Evolutionary conservation across 2,113 vertebrate genomes (phyloP), one percentile per base, ranked within the genome.

Genomic region (Peromyscus polionotus): DNA sequence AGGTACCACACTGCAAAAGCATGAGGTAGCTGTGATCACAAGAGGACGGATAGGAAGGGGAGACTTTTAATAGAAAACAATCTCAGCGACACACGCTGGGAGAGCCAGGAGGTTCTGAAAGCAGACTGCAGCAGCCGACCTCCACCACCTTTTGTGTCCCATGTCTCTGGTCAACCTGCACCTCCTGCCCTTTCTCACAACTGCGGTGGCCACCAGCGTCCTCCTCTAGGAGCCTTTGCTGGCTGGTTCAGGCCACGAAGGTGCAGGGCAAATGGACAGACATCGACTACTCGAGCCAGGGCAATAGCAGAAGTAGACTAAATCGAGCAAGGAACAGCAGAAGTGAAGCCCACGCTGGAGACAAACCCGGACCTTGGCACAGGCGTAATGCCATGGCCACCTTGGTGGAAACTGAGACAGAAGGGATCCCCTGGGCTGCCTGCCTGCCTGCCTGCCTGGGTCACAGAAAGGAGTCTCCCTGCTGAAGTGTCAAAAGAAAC

Each of bases 181-280:
- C 54, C 83, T 45, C 65, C 75, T 63, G 1, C 13, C 59, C 61
- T 73, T 57, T 42, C 65, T 85, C 24, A 10, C 17, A 61, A 75
- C 99, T 99, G 95, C 99, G 99, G 98, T 99, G 16, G 33, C 45
- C 28, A 16, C 99, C 2, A 42, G 14, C 19, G n/a, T 26, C 89
- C 99, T 99, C 92, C 99, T 99, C 12, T 99, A 99, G 97, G 99
- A 99, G 96, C 98, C 99, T 73, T 77, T 99, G 94, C 99, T 99
- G 99, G 99, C 31, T 48, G 28, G 9, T 51, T 98, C 99, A 99
- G 98, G 99, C 99, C 98, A 99, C 99, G 24, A 99, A 99, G 98
- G 99, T 99, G 61, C 94, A 99, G 98, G 99, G 99, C 94, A 99
- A 99, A 9, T 99, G 99, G 98, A 99, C 98, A 99, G 99, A 99